Percentiles rank a stretch among this genome's conserved stretches.
phyloP scores from a whole-genome alignment of 2,113 vertebrate species.

The Orcinus orca region DNA sequence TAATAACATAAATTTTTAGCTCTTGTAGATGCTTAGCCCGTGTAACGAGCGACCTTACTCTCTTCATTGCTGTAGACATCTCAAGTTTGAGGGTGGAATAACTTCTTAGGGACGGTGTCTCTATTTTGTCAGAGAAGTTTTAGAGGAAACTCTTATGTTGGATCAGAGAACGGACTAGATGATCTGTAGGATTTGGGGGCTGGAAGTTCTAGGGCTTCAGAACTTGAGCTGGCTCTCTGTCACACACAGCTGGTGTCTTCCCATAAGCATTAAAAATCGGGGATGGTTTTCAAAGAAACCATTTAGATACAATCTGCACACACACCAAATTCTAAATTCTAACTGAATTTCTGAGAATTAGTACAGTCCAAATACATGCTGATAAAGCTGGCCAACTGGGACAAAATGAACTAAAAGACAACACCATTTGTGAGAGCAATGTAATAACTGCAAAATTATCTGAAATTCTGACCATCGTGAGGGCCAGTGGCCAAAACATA shows the following conservation, averaged over 20 bases:
- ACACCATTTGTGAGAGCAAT: constrained; percentile 43
- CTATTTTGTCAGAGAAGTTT: background rate
- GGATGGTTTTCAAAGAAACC: constrained; percentile 13
- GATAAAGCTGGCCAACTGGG: background rate
- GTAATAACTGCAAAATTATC: constrained; percentile 11
- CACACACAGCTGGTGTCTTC: background rate
- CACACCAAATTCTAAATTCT: background rate
- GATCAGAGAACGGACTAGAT: background rate
- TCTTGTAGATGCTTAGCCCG: background rate
- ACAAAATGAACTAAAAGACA: constrained; percentile 45
- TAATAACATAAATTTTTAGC: background rate
- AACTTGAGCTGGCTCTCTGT: background rate
- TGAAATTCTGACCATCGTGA: background rate
- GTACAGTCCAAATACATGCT: background rate
- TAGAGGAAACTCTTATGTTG: background rate
- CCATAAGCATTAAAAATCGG: background rate
- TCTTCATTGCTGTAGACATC: background rate
- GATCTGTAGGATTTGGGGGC: background rate
- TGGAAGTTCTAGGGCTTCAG: background rate
- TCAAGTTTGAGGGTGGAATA: background rate
- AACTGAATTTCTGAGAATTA: background rate
- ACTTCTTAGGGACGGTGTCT: background rate
- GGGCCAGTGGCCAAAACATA: background rate
- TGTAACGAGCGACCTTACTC: background rate
- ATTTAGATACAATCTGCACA: background rate